Evolutionary conservation across 1,140 invertebrate species (phyloP), one percentile per base, ranked within the genome.

Genomic region (Cydia pomonella): DNA sequence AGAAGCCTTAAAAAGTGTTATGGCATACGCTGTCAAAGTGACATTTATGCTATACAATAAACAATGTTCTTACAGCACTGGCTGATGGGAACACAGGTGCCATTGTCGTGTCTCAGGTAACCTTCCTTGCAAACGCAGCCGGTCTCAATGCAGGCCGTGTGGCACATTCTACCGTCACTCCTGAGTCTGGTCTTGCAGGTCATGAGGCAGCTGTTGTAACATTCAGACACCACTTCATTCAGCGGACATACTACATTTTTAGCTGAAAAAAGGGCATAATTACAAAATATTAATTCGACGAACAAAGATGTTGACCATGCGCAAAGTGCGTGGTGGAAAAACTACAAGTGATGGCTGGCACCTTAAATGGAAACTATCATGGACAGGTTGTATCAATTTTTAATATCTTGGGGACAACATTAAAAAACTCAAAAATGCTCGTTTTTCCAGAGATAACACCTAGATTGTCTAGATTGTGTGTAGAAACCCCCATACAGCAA

Each of bases 41-140:
- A n/a, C n/a, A n/a, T n/a, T n/a, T n/a, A n/a, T n/a, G n/a, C n/a
- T n/a, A n/a, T n/a, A n/a, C n/a, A n/a, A n/a, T 59, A 23, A 9
- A 21, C 4, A 59, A 21, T 1, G 21, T 18, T 21, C 64, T 69
- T 33, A 69, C 64, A 69, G 64, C 64, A 69, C 23, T 69, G 4
- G 25, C 5, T 16, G 63, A 64, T 33, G 7, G 64, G 64, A 18
- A 69, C 64, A 33, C 64, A 69, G 6, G 64, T 69, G 7, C 64
- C 64, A 13, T 69, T 69, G 64, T 69, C 64, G n/a, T 69, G 64
- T 10, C 64, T 69, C 27, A 69, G 23, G n/a, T 69, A 69, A n/a
- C n/a, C 64, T 18, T n/a, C n/a, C 9, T 69, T 69, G 64, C 64
- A 69, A 2, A 69, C 10, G 7, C 64, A 66, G 29, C 64, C 64